Conservation (phyloP, 2,113 vertebrate genomes). For the Lepus timidus region DNA sequence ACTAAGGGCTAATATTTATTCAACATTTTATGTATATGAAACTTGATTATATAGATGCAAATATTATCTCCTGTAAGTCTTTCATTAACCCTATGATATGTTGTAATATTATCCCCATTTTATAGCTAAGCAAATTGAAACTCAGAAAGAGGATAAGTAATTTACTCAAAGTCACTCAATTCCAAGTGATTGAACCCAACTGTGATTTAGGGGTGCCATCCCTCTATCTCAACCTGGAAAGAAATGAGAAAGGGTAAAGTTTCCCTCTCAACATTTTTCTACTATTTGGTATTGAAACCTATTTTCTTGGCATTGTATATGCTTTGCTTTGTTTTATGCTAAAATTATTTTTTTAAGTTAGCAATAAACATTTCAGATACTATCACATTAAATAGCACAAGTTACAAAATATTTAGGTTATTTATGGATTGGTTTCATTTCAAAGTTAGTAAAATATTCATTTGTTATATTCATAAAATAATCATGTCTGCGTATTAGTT, state of each 20-base stretch:
- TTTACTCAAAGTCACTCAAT: neutral
- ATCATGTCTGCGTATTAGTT: neutral
- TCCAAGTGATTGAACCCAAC: neutral
- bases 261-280: neutral
- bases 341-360: conserved; percentile 15
- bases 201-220: neutral
- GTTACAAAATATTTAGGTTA: neutral
- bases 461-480: neutral
- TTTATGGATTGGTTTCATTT: neutral
- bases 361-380: neutral
- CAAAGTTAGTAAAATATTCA: neutral
- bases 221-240: neutral
- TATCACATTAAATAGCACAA: neutral
- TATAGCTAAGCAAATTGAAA: neutral
- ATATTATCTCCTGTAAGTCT: neutral
- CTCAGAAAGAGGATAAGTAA: neutral
- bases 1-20: neutral
- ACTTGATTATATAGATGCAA: neutral
- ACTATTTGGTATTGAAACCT: neutral
- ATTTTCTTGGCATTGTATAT: neutral
- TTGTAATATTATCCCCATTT: conserved; percentile 2
- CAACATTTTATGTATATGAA: conserved; percentile 12
- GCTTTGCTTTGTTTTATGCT: conserved; percentile 43
- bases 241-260: neutral
- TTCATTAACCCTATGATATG: neutral